A percentile compares a stretch with the other conserved stretches of the same genome.
phyloP scores from a whole-genome alignment of 2,113 vertebrate species.

The Conger conger region DNA sequence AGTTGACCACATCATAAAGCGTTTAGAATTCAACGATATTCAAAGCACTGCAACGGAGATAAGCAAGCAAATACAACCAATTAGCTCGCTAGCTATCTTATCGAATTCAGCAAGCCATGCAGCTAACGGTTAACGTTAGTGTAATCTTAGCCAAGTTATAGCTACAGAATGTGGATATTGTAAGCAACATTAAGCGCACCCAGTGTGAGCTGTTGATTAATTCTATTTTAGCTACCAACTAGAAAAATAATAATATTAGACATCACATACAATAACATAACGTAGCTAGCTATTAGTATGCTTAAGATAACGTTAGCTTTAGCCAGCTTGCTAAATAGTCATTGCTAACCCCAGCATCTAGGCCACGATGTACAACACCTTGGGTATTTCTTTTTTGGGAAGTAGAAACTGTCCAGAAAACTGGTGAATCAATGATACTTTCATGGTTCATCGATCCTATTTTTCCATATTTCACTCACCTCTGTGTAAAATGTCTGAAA shows the following conservation, averaged over 20 bases:
- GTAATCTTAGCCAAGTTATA: neutral
- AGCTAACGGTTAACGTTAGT: neutral
- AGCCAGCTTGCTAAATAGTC: neutral
- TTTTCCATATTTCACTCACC: conserved; percentile 42
- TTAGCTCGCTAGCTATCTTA: neutral
- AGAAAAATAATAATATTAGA: neutral
- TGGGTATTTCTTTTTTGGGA: neutral
- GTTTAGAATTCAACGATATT: no score
- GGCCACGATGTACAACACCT: neutral
- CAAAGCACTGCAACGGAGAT: no score
- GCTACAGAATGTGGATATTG: neutral
- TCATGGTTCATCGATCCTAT: neutral
- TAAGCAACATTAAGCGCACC: neutral
- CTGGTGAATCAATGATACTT: neutral
- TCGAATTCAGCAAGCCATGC: neutral
- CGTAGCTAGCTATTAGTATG: no score
- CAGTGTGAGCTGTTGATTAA: neutral
- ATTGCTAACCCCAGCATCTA: neutral
- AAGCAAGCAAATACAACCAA: no score
- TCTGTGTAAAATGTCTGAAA: conserved; percentile 73
- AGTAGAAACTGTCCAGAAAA: neutral
- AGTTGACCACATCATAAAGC: neutral
- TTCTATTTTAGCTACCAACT: neutral
- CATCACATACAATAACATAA: no score
- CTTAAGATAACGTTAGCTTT: no score